Percentiles rank a stretch among this genome's conserved stretches.
phyloP scores from a whole-genome alignment of 2,797 vertebrate genomes.

The Helostoma temminkii region DNA sequence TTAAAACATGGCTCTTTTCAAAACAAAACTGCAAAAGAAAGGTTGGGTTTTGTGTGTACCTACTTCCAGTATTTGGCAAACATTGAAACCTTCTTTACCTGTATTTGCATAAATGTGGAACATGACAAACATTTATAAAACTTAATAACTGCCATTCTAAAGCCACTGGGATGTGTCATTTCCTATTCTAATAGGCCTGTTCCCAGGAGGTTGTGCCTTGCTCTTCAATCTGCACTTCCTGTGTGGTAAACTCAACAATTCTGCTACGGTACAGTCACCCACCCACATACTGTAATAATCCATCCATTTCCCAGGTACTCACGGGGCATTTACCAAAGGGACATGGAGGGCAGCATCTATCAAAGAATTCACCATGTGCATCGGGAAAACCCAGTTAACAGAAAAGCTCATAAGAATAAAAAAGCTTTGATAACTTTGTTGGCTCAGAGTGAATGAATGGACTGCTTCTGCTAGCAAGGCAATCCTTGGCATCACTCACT shows the following conservation, averaged over 20 bases:
- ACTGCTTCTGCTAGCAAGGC: conserved; percentile 57
- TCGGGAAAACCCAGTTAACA: conserved; percentile 79
- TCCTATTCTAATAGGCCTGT: conserved; percentile 45
- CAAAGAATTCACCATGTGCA: conserved; percentile 78
- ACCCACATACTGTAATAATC: conserved; percentile 72
- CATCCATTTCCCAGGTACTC: conserved; percentile 77
- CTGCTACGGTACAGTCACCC: conserved; percentile 60
- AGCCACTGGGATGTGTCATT: conserved; percentile 48
- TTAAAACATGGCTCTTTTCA: not conserved
- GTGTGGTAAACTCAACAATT: conserved; percentile 63
- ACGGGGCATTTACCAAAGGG: conserved; percentile 76
- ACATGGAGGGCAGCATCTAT: conserved; percentile 80
- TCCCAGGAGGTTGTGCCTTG: conserved; percentile 52
- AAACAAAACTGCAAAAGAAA: conserved; percentile 5
- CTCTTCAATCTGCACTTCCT: conserved; percentile 67
- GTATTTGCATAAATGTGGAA: conserved; percentile 32
- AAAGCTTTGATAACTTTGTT: conserved; percentile 80
- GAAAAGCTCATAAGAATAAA: conserved; percentile 83
- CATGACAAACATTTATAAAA: conserved; percentile 48
- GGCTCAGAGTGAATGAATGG: conserved; percentile 76
- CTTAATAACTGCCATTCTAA: conserved; percentile 25
- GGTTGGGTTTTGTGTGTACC: not conserved
- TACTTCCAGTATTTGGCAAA: not conserved
- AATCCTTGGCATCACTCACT: conserved; percentile 75
- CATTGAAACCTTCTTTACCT: conserved; percentile 7